Percentiles rank a stretch among this genome's conserved stretches.
phyloP scores from a whole-genome alignment of 2,888 invertebrate genomes.

The Mellilla xanthometata region DNA sequence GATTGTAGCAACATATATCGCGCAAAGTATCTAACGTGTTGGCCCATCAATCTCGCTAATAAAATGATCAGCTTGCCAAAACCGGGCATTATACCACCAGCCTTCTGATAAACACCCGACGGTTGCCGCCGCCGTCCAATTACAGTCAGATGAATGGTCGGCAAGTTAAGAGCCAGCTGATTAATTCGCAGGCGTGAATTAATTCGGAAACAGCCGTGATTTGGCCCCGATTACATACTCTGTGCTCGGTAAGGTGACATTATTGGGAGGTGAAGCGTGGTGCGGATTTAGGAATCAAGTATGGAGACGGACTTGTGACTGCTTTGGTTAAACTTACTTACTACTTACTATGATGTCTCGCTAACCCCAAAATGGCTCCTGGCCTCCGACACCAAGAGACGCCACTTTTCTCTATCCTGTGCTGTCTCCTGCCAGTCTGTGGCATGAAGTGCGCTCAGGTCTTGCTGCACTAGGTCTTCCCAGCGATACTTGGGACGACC shows the following conservation, averaged over 20 bases:
- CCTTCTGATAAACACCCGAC: constrained; percentile 6
- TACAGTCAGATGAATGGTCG: constrained; percentile 14
- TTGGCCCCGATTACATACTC: neutral
- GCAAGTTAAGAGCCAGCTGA: constrained; percentile 9
- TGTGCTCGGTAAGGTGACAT: constrained; percentile 5
- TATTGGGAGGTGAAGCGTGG: neutral
- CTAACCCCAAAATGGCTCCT: too few species aligned
- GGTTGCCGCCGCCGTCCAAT: constrained; percentile 8
- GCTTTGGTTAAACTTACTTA: too few species aligned
- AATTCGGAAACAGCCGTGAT: constrained; percentile 9
- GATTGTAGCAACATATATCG: too few species aligned
- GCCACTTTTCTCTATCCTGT: too few species aligned
- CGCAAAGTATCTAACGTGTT: neutral
- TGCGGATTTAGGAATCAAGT: neutral
- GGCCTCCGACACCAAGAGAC: too few species aligned
- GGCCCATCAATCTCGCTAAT: constrained; percentile 2
- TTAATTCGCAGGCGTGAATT: constrained; percentile 14
- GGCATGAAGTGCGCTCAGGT: too few species aligned
- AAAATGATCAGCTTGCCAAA: constrained; percentile 2
- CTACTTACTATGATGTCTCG: too few species aligned
- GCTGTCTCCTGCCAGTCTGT: too few species aligned
- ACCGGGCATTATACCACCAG: constrained; percentile 1
- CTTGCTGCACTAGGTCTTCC: too few species aligned
- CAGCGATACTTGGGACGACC: too few species aligned
- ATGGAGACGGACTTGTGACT: constrained; percentile 6